Percentiles rank a stretch among this genome's conserved stretches.
phyloP scores from a whole-genome alignment of 1,140 invertebrate species.

The Wiebesia pumilae region DNA sequence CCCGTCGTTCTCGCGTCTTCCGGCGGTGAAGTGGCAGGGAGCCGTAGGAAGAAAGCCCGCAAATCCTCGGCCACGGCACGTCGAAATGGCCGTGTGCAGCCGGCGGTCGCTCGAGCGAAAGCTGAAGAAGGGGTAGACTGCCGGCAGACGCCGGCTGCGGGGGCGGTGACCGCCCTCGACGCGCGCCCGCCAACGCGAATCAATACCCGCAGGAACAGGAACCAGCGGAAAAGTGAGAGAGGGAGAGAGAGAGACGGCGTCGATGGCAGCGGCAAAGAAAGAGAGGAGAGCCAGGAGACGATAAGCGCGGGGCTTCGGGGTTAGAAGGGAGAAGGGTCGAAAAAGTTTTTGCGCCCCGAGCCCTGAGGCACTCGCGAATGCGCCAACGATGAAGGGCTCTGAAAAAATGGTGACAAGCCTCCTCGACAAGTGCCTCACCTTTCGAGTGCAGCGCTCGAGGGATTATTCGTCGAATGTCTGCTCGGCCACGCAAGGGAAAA shows the following conservation, averaged over 20 bases:
- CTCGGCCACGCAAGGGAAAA: neutral
- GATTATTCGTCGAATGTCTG: neutral
- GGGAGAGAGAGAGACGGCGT: conserved; percentile 43
- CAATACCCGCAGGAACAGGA: conserved; percentile 76
- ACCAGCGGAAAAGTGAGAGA: conserved; percentile 65
- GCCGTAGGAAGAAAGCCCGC: neutral
- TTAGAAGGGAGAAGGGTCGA: no score
- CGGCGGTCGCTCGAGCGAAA: conserved; percentile 48
- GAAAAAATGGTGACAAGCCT: conserved; percentile 49
- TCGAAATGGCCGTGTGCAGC: conserved; percentile 66
- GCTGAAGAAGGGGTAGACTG: conserved; percentile 70
- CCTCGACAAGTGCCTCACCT: conserved; percentile 54
- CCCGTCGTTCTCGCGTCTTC: neutral
- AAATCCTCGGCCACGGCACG: conserved; percentile 41
- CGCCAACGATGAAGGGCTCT: conserved; percentile 40
- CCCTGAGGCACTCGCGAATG: no score
- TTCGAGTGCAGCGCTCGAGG: neutral
- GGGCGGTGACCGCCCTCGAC: conserved; percentile 71
- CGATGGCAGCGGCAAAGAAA: neutral
- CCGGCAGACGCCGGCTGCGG: conserved; percentile 70
- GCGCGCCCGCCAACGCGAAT: conserved; percentile 72
- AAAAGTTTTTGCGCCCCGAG: no score
- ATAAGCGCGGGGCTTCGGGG: no score
- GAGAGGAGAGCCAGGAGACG: no score
- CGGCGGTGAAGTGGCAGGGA: neutral